Evolutionary conservation across 2,888 invertebrate species (phyloP).

Genomic region (Agrochola litura): DNA sequence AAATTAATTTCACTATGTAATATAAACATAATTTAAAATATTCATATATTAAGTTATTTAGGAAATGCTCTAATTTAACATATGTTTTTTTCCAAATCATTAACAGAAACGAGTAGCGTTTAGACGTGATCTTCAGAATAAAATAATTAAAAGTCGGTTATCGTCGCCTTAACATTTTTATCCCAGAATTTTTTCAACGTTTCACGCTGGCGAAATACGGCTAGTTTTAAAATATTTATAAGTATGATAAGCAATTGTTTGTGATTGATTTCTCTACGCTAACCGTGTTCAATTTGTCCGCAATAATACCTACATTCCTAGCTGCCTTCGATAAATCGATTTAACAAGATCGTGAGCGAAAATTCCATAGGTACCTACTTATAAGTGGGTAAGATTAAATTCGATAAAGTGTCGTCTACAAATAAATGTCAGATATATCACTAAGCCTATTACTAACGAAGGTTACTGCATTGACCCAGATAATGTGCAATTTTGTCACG

Average conservation of each 20-base stretch:
- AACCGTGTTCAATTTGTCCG: background rate
- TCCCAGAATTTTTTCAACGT: too few relatives aligned
- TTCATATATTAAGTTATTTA: too few relatives aligned
- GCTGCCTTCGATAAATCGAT: constrained; percentile 3
- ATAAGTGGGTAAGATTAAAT: background rate
- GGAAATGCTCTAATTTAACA: too few relatives aligned
- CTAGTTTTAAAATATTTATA: too few relatives aligned
- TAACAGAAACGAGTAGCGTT: too few relatives aligned
- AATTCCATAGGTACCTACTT: background rate
- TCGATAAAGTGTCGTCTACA: constrained; percentile 16
- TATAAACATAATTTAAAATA: too few relatives aligned
- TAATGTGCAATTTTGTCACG: constrained; percentile 47
- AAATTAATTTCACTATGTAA: too few relatives aligned
- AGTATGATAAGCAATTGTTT: background rate
- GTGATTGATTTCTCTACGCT: background rate
- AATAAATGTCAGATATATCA: constrained; percentile 25
- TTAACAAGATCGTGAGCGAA: background rate
- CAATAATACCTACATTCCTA: background rate
- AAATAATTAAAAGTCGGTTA: too few relatives aligned
- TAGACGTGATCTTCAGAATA: too few relatives aligned
- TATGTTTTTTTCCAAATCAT: too few relatives aligned
- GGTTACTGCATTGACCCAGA: constrained; percentile 47
- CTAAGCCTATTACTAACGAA: constrained; percentile 33
- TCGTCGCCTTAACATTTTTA: too few relatives aligned
- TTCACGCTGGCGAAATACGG: too few relatives aligned